A percentile compares a stretch with the other conserved stretches of the same genome.
phyloP scores from a whole-genome alignment of 2,113 vertebrate genomes.

The Otis tarda region DNA sequence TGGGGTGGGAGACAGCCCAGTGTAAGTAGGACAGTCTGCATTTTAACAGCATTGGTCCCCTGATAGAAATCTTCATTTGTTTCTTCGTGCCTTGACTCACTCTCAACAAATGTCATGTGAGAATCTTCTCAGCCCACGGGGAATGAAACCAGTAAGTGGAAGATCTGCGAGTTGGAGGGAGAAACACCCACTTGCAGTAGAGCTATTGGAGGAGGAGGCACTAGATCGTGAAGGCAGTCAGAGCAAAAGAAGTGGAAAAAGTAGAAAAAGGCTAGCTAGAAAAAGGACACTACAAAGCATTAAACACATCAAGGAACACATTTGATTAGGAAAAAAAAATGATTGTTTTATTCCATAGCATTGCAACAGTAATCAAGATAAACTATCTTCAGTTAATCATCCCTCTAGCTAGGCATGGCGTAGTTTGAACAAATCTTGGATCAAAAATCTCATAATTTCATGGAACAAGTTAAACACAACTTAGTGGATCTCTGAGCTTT shows the following conservation, averaged over 20 bases:
- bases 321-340: background rate
- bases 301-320: fast-evolving
- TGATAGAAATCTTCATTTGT: background rate
- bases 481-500: background rate
- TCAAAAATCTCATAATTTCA: background rate
- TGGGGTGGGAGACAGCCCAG: background rate
- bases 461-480: background rate
- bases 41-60: background rate
- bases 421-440: background rate
- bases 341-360: conserved; percentile 5
- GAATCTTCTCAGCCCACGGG: background rate
- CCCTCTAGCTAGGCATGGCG: background rate
- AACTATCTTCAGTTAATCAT: background rate
- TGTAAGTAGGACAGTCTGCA: too few relatives aligned
- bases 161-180: background rate
- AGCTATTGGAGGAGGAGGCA: background rate
- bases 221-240: background rate
- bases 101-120: background rate
- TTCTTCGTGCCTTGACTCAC: background rate
- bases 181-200: too few relatives aligned
- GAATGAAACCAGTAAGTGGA: background rate
- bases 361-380: background rate
- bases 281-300: background rate
- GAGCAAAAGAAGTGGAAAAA: background rate
- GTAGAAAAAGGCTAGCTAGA: too few relatives aligned